Evolutionary conservation across 37 sponge, comb jelly and placozoan species (phyloP), one percentile per base, ranked within the genome.

Genomic region (Bolinopsis microptera): DNA sequence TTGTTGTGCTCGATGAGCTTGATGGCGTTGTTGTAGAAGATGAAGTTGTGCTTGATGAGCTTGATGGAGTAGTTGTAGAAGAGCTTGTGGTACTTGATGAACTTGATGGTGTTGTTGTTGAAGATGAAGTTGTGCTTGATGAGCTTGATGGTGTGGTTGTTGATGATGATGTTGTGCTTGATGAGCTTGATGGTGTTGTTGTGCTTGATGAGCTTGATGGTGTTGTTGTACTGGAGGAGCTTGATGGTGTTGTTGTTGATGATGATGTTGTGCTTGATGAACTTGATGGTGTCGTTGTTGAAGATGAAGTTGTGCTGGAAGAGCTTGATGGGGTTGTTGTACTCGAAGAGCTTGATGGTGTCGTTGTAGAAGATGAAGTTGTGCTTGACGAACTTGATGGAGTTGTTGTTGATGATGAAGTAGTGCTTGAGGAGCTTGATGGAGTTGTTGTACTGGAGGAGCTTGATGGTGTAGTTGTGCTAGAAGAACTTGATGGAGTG

Each of bases 1-100:
- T 35, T 21, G 90, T 3, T 86, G 90, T 41, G 2, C 27, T 86
- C 18, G 90, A 41, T 28, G 90, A 36, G 82, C 38, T 86, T 86
- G 90, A n/a, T 86, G 26, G 28, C 24, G 61, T 39, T 28, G 61
- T 86, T 23, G 41, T 24, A 26, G 61, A 41, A 39, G 90, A 41
- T 16, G 36, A 39, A 5, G 90, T 86, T 22, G 90, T 39, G 90
- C 61, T 41, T 27, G 90, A 33, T 77, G 80, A 35, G 18, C 30
- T 72, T n/a, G 27, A 30, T 24, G 75, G 75, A 28, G 75, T 72
- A 30, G 75, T 72, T 5, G 75, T 30, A 23, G 75, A 28, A 72
- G 27, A 28, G 3, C 22, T 72, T 3, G 75, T 72, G 5, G 75
- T 72, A 24, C 75, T 72, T 72, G 75, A 72, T n/a, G 27, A 30